These are phyloP conservation scores for Drosophila subpulchrella DNA, from an alignment of 1,140 invertebrate species.

Conservation along the genomic window DNA sequence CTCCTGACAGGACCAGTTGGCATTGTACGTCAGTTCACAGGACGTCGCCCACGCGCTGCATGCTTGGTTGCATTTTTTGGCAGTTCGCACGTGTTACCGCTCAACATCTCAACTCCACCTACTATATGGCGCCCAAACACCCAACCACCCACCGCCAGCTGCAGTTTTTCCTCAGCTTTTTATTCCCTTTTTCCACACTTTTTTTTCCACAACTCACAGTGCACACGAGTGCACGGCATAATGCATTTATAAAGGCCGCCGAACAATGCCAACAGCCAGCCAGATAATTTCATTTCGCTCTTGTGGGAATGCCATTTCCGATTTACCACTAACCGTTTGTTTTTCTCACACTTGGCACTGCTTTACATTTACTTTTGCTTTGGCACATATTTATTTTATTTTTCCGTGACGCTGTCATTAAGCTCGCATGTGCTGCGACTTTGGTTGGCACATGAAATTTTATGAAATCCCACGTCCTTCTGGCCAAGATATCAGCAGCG, in stretches of 20 bases:
- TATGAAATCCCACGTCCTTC: conserved; percentile 48
- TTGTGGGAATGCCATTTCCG: conserved; percentile 57
- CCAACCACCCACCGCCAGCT: background rate
- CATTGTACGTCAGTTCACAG: conserved; percentile 43
- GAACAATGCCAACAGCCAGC: conserved; percentile 58
- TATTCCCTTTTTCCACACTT: background rate
- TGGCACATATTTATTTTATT: conserved; percentile 8
- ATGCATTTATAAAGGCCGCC: conserved; percentile 73
- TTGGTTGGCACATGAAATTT: conserved; percentile 72
- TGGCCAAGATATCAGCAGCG: conserved; percentile 49
- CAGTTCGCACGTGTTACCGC: conserved; percentile 54
- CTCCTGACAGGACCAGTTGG: conserved; percentile 20
- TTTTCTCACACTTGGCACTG: conserved; percentile 58
- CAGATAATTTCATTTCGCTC: conserved; percentile 58
- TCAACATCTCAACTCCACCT: conserved; percentile 20
- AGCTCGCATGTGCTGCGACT: conserved; percentile 55
- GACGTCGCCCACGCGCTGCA: conserved; percentile 42
- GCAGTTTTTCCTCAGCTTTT: conserved; percentile 4
- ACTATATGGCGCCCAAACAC: background rate
- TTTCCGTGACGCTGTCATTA: conserved; percentile 52
- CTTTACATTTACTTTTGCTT: conserved; percentile 35
- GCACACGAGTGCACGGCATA: conserved; percentile 69
- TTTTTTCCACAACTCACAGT: conserved; percentile 10
- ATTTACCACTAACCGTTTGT: conserved; percentile 64
- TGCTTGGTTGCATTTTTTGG: conserved; percentile 48